A percentile compares a stretch with the other conserved stretches of the same genome.
Evolutionary conservation across 1,140 invertebrate genomes (phyloP).

Genomic region (Mycetomoellerius zeteki): DNA sequence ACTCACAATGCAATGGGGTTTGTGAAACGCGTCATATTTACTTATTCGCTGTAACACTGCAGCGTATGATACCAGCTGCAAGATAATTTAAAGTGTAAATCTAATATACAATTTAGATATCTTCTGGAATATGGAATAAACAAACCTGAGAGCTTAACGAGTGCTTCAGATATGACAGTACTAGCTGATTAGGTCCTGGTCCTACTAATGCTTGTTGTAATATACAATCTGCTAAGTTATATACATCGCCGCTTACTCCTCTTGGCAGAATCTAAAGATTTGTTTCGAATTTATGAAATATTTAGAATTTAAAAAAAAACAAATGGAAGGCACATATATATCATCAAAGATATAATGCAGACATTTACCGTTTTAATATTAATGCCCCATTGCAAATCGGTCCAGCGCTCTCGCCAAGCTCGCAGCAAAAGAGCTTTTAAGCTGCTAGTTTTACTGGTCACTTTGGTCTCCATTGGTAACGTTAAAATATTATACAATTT

Average conservation of each 20-base stretch:
- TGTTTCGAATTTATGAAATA: background rate
- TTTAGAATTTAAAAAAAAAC: background rate
- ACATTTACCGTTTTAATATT: constrained; percentile 94
- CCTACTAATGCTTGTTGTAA: constrained; percentile 97
- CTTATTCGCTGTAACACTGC: constrained; percentile 95
- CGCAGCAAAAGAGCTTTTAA: constrained; percentile 94
- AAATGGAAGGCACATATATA: background rate
- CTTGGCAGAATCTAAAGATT: constrained; percentile 90
- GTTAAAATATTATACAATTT: constrained; percentile 73
- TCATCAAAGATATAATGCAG: background rate
- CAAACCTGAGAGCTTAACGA: constrained; percentile 93
- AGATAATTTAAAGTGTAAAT: constrained; percentile 47
- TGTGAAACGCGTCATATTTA: constrained; percentile 95
- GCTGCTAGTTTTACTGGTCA: constrained; percentile 94
- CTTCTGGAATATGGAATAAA: background rate
- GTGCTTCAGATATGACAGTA: constrained; percentile 97
- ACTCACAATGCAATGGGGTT: constrained; percentile 95
- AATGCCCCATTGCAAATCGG: constrained; percentile 97
- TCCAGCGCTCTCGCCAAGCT: constrained; percentile 98
- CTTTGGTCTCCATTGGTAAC: constrained; percentile 90
- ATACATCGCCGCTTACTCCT: constrained; percentile 96
- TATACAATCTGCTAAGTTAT: constrained; percentile 97
- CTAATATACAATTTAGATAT: background rate
- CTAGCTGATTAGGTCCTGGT: constrained; percentile 95
- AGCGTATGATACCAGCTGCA: constrained; percentile 94